Percentiles rank a stretch among this genome's conserved stretches.
Conservation (phyloP, 2,888 invertebrate genomes). For the Tiliacea aurago region DNA sequence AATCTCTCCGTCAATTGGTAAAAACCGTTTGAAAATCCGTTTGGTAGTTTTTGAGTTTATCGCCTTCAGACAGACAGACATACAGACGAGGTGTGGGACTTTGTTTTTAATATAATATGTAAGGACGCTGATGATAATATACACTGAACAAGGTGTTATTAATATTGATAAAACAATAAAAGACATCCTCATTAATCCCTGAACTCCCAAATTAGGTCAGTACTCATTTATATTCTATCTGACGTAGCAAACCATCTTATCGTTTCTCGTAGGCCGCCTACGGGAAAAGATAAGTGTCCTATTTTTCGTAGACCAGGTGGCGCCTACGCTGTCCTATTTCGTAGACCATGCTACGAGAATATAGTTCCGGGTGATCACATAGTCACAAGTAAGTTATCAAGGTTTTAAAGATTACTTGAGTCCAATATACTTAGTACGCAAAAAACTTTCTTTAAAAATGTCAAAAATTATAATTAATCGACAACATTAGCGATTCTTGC, state of each 20-base stretch:
- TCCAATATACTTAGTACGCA: neutral
- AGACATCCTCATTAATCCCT: constrained; percentile 6
- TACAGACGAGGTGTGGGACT: no score
- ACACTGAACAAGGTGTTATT: neutral
- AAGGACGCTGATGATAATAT: neutral
- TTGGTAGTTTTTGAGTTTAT: no score
- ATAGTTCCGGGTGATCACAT: constrained; percentile 9
- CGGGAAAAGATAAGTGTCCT: constrained; percentile 40
- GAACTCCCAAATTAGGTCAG: constrained; percentile 1
- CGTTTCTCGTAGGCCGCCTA: constrained; percentile 33
- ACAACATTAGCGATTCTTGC: constrained; percentile 34
- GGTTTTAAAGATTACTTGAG: neutral
- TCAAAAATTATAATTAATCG: constrained; percentile 45
- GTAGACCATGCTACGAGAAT: constrained; percentile 29
- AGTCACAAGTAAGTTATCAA: neutral
- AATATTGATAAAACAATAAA: constrained; percentile 11
- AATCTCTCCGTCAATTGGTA: no score
- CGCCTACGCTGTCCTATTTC: constrained; percentile 47
- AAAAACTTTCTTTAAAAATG: constrained; percentile 30
- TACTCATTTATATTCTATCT: constrained; percentile 3
- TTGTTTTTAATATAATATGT: no score
- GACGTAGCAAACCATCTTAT: constrained; percentile 13
- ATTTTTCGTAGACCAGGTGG: constrained; percentile 40
- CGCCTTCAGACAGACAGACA: no score
- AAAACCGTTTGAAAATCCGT: no score